These are phyloP conservation scores for Vidua chalybeata DNA, from an alignment of 2,113 vertebrate genomes.

Conservation along the genomic window DNA sequence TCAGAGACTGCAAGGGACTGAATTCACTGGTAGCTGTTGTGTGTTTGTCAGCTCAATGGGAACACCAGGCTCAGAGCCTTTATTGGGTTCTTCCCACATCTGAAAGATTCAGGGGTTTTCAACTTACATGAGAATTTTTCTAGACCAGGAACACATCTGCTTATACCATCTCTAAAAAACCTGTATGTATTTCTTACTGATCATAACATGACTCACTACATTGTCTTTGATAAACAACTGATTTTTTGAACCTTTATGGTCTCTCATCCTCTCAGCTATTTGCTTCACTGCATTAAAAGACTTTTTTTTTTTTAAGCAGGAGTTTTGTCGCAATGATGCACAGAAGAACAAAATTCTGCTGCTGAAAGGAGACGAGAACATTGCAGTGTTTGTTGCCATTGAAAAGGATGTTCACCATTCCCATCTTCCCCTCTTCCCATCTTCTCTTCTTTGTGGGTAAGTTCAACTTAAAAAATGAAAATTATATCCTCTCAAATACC, in stretches of 20 bases:
- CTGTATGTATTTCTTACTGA: not conserved
- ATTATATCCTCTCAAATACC: not conserved
- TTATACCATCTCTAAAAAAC: not conserved
- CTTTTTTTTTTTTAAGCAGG: not conserved
- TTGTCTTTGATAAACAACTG: not conserved
- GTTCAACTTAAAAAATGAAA: not conserved
- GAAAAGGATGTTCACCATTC: not conserved
- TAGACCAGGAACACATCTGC: not conserved
- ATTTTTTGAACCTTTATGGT: not conserved
- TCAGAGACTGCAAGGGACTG: not conserved
- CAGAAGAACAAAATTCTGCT: not conserved
- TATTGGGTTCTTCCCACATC: not conserved
- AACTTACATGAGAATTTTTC: not conserved
- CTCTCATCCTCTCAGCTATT: not conserved
- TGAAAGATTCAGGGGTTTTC: not conserved
- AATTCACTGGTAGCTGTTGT: not conserved
- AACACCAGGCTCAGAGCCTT: not conserved
- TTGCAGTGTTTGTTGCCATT: not conserved
- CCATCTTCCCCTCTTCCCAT: not conserved
- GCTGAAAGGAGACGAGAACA: not conserved
- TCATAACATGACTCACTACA: not conserved
- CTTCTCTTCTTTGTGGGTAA: not conserved
- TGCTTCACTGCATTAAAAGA: not conserved
- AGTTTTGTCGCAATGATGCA: not conserved
- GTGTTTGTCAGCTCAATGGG: not conserved